A percentile compares a stretch with the other conserved stretches of the same genome.
phyloP scores from a whole-genome alignment of 2,797 vertebrate genomes.

The Enteromius argenteus region DNA sequence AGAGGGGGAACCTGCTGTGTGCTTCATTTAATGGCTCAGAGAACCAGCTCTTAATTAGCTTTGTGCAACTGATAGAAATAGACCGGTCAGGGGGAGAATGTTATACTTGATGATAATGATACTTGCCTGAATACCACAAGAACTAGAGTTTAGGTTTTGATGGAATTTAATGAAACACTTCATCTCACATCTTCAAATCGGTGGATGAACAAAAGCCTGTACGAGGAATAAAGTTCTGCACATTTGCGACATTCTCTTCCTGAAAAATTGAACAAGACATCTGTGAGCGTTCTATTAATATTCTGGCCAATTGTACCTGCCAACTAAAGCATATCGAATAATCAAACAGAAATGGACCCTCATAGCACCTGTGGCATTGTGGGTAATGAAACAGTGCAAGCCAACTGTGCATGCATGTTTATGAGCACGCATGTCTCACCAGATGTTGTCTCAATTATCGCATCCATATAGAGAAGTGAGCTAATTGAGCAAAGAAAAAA shows the following conservation, averaged over 20 bases:
- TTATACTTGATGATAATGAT: conserved; percentile 42
- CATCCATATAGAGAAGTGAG: conserved; percentile 47
- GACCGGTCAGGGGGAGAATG: conserved; percentile 22
- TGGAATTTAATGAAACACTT: background rate
- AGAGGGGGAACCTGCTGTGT: conserved; percentile 55
- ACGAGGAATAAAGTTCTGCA: background rate
- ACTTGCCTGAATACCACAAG: conserved; percentile 61
- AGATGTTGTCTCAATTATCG: conserved; percentile 56
- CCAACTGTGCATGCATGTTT: conserved; percentile 50
- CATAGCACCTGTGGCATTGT: conserved; percentile 54
- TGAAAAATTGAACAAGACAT: conserved; percentile 42
- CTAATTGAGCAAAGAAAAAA: conserved; percentile 46
- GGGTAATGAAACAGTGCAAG: conserved; percentile 44
- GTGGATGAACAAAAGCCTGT: background rate
- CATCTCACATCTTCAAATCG: background rate
- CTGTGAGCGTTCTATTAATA: conserved; percentile 31
- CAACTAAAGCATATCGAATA: conserved; percentile 35
- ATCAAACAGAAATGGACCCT: conserved; percentile 55
- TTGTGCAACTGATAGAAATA: conserved; percentile 46
- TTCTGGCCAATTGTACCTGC: conserved; percentile 25
- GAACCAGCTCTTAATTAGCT: conserved; percentile 64
- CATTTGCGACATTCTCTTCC: background rate
- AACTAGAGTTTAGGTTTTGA: conserved; percentile 49
- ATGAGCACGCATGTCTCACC: conserved; percentile 45
- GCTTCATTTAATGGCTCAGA: conserved; percentile 64